These are phyloP conservation scores for Diorhabda sublineata DNA, from an alignment of 1,140 invertebrate species.

Conservation along the genomic window DNA sequence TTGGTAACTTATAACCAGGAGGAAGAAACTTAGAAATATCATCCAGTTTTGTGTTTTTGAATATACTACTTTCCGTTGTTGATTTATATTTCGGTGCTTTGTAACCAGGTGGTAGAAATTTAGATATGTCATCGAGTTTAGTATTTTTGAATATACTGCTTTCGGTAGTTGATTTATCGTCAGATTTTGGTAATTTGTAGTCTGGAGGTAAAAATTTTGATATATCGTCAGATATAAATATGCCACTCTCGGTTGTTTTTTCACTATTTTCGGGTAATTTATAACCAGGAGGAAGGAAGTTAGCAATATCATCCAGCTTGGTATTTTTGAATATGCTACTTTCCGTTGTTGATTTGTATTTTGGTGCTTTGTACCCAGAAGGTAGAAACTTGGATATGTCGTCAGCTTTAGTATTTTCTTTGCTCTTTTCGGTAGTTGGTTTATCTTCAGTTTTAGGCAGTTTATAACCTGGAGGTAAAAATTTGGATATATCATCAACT, in stretches of 20 bases:
- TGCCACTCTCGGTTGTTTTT: slow-evolving; percentile 16
- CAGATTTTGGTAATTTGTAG: slow-evolving; percentile 40
- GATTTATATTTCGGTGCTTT: slow-evolving; percentile 25
- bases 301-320: slow-evolving; percentile 56
- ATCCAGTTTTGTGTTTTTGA: slow-evolving; percentile 35
- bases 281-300: slow-evolving; percentile 59
- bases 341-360: slow-evolving; percentile 22
- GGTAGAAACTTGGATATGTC: slow-evolving; percentile 61
- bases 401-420: slow-evolving; percentile 41
- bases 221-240: slow-evolving; percentile 50
- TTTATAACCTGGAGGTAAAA: slow-evolving; percentile 57
- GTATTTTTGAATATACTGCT: slow-evolving; percentile 18
- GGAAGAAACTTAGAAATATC: slow-evolving; percentile 62
- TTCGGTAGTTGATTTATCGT: slow-evolving; percentile 38
- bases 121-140: slow-evolving; percentile 52
- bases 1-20: slow-evolving; percentile 49
- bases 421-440: slow-evolving; percentile 34
- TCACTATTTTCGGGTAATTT: slow-evolving; percentile 26
- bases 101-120: slow-evolving; percentile 58
- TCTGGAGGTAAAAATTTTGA: slow-evolving; percentile 59
- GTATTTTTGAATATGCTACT: slow-evolving; percentile 51
- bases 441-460: slow-evolving; percentile 37
- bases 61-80: slow-evolving; percentile 25
- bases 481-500: slow-evolving; percentile 55
- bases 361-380: slow-evolving; percentile 51